phyloP scores from a whole-genome alignment of 2,888 invertebrate species.

The Eurytoma californica region DNA sequence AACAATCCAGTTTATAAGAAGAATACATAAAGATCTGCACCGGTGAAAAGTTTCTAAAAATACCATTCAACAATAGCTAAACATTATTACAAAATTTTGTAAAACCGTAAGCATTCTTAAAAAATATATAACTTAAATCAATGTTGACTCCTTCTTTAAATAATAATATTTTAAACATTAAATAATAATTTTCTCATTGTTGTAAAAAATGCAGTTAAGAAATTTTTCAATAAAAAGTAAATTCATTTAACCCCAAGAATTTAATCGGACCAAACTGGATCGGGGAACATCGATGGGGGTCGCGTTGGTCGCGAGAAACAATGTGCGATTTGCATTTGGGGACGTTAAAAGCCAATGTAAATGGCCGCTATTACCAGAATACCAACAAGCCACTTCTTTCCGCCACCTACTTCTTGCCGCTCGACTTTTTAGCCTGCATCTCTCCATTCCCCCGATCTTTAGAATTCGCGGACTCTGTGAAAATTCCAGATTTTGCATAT shows the following conservation, averaged over 20 bases:
- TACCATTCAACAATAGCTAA: no score
- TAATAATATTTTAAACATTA: no score
- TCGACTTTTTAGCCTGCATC: slow-evolving; percentile 26
- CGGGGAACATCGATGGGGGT: slow-evolving; percentile 40
- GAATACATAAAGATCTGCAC: no score
- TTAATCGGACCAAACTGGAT: background rate
- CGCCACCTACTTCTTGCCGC: background rate
- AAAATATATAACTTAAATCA: no score
- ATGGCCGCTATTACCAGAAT: slow-evolving; percentile 47
- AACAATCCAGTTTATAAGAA: no score
- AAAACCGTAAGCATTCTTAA: no score
- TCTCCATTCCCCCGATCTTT: slow-evolving; percentile 8
- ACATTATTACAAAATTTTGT: no score
- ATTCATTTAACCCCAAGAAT: background rate
- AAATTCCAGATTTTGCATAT: slow-evolving; percentile 72
- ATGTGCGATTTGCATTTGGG: slow-evolving; percentile 37
- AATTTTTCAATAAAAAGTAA: no score
- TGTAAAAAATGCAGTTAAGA: no score
- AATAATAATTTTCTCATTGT: no score
- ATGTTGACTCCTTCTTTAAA: no score
- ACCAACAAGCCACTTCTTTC: slow-evolving; percentile 46
- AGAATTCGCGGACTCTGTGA: slow-evolving; percentile 53
- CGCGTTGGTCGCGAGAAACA: slow-evolving; percentile 27
- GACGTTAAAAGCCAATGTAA: slow-evolving; percentile 48
- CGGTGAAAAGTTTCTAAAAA: no score